These are phyloP conservation scores for Holothuria leucospilota DNA, from an alignment of 53 echinoderm and acorn worm species.

Conservation along the genomic window DNA sequence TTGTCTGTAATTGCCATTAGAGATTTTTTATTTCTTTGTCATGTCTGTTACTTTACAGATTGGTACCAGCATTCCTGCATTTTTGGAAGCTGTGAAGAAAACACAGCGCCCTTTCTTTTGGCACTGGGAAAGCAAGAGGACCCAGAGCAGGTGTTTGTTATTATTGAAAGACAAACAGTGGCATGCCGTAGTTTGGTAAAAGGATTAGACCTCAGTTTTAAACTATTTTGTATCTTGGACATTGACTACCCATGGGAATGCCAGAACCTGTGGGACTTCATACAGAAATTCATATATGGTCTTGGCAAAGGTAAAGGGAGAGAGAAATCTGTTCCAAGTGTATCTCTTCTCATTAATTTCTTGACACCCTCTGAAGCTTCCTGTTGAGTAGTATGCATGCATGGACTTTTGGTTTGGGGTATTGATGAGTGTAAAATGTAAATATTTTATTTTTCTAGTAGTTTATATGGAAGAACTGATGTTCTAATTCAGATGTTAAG, in stretches of 20 bases:
- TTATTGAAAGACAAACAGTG: slow-evolving; percentile 1
- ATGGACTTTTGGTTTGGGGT: no score
- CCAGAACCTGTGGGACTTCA: slow-evolving; percentile 1
- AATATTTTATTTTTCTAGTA: no score
- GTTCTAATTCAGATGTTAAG: no score
- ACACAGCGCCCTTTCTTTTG: slow-evolving; percentile 15
- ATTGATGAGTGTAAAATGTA: no score
- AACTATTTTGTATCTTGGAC: slow-evolving; percentile 3
- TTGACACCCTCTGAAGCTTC: not conserved
- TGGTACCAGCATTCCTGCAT: slow-evolving; percentile 8
- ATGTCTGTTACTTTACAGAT: not conserved
- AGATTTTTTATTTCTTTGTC: not conserved
- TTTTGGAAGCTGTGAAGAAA: not conserved
- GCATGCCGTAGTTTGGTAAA: not conserved
- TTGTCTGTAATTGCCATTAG: not conserved
- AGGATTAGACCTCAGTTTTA: not conserved
- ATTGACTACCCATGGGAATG: slow-evolving; percentile 16
- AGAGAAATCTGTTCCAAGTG: slow-evolving; percentile 13
- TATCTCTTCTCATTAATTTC: not conserved
- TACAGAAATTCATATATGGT: slow-evolving; percentile 16
- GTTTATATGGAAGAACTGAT: no score
- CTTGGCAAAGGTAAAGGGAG: slow-evolving; percentile 18
- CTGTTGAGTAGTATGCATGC: no score
- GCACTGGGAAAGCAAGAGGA: not conserved
- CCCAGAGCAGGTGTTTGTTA: slow-evolving; percentile 18